These are phyloP conservation scores for Sphaerodactylus townsendi DNA, from an alignment of 2,113 vertebrate species.

Conservation along the genomic window DNA sequence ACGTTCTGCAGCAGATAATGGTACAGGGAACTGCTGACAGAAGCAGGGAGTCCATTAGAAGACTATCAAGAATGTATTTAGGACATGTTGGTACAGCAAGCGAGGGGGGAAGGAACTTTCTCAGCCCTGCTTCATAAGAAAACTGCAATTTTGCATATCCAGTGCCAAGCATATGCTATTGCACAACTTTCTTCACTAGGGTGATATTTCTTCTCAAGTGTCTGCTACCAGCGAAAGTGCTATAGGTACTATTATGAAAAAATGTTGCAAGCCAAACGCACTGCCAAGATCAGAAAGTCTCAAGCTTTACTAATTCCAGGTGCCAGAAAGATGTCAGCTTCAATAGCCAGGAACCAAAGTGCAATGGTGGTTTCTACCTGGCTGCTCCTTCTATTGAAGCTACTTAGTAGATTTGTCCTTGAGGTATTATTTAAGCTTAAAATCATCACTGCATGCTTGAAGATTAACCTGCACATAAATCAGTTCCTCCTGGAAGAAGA, in stretches of 20 bases:
- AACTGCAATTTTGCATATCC: neutral
- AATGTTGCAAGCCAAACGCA: neutral
- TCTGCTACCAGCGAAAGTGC: neutral
- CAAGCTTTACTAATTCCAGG: conserved; percentile 30
- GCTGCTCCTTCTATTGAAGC: neutral
- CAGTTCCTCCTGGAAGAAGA: neutral
- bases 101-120: too few species aligned
- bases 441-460: neutral
- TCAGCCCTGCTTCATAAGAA: neutral
- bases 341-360: neutral
- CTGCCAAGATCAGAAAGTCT: conserved; percentile 6
- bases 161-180: neutral
- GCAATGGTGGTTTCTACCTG: neutral
- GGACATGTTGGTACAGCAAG: too few species aligned
- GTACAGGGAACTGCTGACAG: neutral
- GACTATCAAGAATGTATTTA: too few species aligned
- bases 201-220: neutral
- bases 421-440: neutral
- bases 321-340: conserved; percentile 14
- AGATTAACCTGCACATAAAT: conserved; percentile 20
- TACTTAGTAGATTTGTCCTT: conserved; percentile 26
- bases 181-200: neutral
- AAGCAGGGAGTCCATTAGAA: too few species aligned
- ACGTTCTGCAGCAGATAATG: neutral
- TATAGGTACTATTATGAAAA: neutral